A percentile compares a stretch with the other conserved stretches of the same genome.
These are phyloP conservation scores for Gymnoscopelus microlampas DNA, from an alignment of 2,797 vertebrate species.

Conservation along the genomic window DNA sequence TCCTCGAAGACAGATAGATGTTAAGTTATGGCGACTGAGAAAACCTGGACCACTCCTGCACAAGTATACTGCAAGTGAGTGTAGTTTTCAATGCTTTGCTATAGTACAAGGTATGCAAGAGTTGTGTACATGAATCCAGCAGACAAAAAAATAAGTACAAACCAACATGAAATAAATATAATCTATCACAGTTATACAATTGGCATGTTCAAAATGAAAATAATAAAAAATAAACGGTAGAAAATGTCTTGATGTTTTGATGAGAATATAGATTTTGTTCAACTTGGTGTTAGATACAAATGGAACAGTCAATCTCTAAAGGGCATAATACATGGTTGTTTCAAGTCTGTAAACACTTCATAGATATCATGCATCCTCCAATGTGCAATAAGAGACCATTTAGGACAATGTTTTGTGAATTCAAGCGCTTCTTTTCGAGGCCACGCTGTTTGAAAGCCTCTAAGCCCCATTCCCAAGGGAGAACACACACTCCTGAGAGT, in stretches of 20 bases:
- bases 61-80: constrained; percentile 28
- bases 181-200: constrained; percentile 53
- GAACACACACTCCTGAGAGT: constrained; percentile 51
- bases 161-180: constrained; percentile 55
- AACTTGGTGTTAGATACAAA: constrained; percentile 72
- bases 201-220: constrained; percentile 53
- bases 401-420: constrained; percentile 74
- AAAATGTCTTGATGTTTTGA: constrained; percentile 38
- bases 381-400: constrained; percentile 79
- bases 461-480: constrained; percentile 46
- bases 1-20: constrained; percentile 73
- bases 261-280: constrained; percentile 61
- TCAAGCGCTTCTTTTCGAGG: constrained; percentile 71
- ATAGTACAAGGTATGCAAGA: constrained; percentile 54
- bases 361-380: constrained; percentile 84
- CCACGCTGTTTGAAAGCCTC: constrained; percentile 61
- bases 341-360: constrained; percentile 84
- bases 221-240: constrained; percentile 21
- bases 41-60: constrained; percentile 54
- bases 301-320: constrained; percentile 66
- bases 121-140: constrained; percentile 55
- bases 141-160: constrained; percentile 55
- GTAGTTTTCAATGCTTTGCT: constrained; percentile 44
- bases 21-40: constrained; percentile 56
- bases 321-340: constrained; percentile 76